Conservation (phyloP, 2,888 invertebrate species). For the Ophioninae sp. region DNA sequence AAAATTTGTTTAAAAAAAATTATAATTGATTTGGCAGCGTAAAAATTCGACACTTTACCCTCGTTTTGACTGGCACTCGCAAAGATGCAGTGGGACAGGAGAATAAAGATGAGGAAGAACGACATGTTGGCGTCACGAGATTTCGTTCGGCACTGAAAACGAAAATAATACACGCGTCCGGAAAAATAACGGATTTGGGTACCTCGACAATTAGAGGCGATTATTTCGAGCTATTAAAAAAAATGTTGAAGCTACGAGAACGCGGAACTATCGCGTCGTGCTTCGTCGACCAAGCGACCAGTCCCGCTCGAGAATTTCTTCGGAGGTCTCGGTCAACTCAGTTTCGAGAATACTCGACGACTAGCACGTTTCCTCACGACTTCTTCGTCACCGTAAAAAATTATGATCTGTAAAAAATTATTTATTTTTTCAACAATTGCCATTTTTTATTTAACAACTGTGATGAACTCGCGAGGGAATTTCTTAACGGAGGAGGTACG, state of each 20-base stretch:
- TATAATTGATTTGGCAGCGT: background rate
- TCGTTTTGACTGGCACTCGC: slow-evolving; percentile 60
- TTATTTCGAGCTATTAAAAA: slow-evolving; percentile 54
- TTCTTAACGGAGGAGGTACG: slow-evolving; percentile 74
- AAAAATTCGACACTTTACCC: slow-evolving; percentile 59
- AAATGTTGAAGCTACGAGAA: background rate
- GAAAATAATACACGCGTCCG: slow-evolving; percentile 44
- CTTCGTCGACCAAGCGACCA: slow-evolving; percentile 68
- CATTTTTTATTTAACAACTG: background rate
- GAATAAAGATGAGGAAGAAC: slow-evolving; percentile 42
- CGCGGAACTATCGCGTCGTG: slow-evolving; percentile 48
- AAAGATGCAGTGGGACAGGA: slow-evolving; percentile 28
- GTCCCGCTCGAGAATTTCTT: background rate
- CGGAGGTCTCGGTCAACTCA: slow-evolving; percentile 23
- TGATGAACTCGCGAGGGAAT: slow-evolving; percentile 41
- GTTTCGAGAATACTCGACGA: slow-evolving; percentile 8
- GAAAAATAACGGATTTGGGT: slow-evolving; percentile 51
- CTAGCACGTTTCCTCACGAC: background rate
- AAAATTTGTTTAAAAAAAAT: slow-evolving; percentile 31
- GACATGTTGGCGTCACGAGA: slow-evolving; percentile 58
- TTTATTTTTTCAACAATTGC: slow-evolving; percentile 21
- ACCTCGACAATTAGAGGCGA: slow-evolving; percentile 43
- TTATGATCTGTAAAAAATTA: slow-evolving; percentile 23
- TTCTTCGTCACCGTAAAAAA: background rate
- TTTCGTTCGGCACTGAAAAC: slow-evolving; percentile 60